Conservation (phyloP, 1,140 invertebrate genomes). For the Heliconius himera region DNA sequence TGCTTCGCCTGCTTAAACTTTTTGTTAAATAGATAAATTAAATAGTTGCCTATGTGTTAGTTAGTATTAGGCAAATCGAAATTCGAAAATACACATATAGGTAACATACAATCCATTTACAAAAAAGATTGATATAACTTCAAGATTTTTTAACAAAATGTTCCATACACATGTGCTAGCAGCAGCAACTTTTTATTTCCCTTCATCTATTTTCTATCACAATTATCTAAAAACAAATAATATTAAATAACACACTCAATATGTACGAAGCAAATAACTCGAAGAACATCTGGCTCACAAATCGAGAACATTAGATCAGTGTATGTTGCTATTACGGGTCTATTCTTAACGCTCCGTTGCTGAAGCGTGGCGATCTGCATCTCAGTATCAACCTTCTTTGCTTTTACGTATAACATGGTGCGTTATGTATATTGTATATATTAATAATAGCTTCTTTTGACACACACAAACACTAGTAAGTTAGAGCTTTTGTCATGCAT, state of each 20-base stretch:
- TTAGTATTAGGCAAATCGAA: too few relatives aligned
- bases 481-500: neutral
- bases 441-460: neutral
- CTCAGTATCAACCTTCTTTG: slow-evolving; percentile 43
- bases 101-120: too few relatives aligned
- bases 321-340: slow-evolving; percentile 56
- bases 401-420: slow-evolving; percentile 35
- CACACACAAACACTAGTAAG: neutral
- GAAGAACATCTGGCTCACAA: slow-evolving; percentile 38
- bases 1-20: too few relatives aligned
- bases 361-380: slow-evolving; percentile 56
- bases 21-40: too few relatives aligned
- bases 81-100: too few relatives aligned
- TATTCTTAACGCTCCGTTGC: slow-evolving; percentile 66
- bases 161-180: too few relatives aligned
- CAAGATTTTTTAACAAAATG: too few relatives aligned
- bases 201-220: neutral
- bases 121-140: too few relatives aligned
- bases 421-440: slow-evolving; percentile 4
- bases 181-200: too few relatives aligned
- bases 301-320: slow-evolving; percentile 40
- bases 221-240: neutral
- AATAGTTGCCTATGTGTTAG: too few relatives aligned
- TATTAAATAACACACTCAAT: neutral
- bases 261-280: slow-evolving; percentile 21